Base-by-base conservation (phyloP, 1,140 invertebrate genomes). In the Formica selysi region DNA sequence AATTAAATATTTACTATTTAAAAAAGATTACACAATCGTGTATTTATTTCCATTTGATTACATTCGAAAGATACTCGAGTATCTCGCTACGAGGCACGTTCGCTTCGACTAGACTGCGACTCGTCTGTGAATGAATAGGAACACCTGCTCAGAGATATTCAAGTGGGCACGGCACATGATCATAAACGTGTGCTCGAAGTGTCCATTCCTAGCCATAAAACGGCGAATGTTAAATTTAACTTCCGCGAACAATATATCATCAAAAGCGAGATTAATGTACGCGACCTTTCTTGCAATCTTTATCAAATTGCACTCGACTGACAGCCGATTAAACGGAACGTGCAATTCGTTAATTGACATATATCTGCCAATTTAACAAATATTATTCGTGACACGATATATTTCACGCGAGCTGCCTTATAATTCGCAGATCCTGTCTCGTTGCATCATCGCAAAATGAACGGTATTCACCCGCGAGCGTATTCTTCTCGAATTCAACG, bases 101-200 rank as follows among this genome's bases (percentile, higher is more conserved):
- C 76, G 54, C 26, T 65, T 57, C 76, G 38, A 88, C 65, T 54
- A 64, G 32, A 79, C 73, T 86, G 26, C 26, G 26, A 29, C 26
- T 1, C 65, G 36, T 68, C 4, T 16, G 68, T 81, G 83, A 89
- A 89, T 85, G 89, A 90, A 85, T 71, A 86, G 84, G 81, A 83
- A 87, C 88, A 91, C 70, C 86, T 89, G 86, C 44, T 85, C 44
- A 68, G 48, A 51, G 36, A 86, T 80, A 87, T 87, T 81, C 85
- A 51, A 5, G 48, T 19, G 16, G 48, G 41, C 51, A 51, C 26
- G 76, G 78, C 71, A 64, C 67, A 71, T 86, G 80, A 78, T 83
- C 83, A 68, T 86, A 86, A 86, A 61, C 62, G 44, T 48, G 41
- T 74, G 71, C 61, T 19, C 62, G 38, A 76, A 41, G 29, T 32